A percentile compares a stretch with the other conserved stretches of the same genome.
phyloP scores from a whole-genome alignment of 2,797 vertebrate genomes.

The Pempheris klunzingeri region DNA sequence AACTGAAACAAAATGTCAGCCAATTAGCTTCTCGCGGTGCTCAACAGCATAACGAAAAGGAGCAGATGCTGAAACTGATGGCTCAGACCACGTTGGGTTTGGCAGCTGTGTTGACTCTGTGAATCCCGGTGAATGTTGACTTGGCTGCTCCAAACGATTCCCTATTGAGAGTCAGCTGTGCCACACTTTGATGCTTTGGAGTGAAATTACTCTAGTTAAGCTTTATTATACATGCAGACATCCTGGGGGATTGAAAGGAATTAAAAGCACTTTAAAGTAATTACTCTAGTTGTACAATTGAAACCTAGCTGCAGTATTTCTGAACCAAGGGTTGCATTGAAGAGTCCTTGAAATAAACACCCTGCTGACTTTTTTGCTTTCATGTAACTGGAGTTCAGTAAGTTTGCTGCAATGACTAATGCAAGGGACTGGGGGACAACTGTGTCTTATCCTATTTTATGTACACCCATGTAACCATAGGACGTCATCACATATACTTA shows the following conservation, averaged over 20 bases:
- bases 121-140: conserved; percentile 85
- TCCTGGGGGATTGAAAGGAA: conserved; percentile 85
- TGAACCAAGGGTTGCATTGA: conserved; percentile 74
- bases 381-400: conserved; percentile 61
- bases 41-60: conserved; percentile 79
- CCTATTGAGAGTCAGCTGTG: conserved; percentile 86
- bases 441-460: conserved; percentile 9
- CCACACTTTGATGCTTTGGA: conserved; percentile 83
- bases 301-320: conserved; percentile 77
- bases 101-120: conserved; percentile 86
- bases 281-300: conserved; percentile 83
- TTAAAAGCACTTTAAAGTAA: conserved; percentile 86
- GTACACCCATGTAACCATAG: not conserved
- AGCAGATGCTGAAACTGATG: conserved; percentile 84
- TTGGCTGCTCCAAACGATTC: conserved; percentile 81
- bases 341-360: conserved; percentile 78
- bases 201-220: conserved; percentile 83
- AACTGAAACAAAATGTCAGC: conserved; percentile 83
- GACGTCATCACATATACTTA: conserved; percentile 28
- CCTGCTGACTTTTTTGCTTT: conserved; percentile 70
- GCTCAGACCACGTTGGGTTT: conserved; percentile 75
- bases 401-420: conserved; percentile 64
- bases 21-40: conserved; percentile 81
- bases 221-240: conserved; percentile 87
- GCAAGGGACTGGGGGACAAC: conserved; percentile 12